Base-by-base conservation (phyloP, 2,113 vertebrate genomes). In the Eira barbara region DNA sequence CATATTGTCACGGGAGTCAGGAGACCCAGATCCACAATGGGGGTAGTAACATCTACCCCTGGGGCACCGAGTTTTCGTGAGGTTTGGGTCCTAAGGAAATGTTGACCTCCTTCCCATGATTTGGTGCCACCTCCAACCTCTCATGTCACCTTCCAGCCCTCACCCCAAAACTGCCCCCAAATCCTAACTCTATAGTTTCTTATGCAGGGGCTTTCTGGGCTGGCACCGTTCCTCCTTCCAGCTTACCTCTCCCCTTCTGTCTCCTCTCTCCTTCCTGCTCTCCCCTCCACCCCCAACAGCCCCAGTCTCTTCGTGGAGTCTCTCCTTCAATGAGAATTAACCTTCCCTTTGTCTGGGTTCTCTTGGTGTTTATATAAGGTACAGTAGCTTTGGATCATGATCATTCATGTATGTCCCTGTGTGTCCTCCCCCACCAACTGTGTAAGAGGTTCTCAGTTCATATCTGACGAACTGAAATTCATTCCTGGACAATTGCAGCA, bases 241-340 rank as follows among this genome's bases (percentile, higher is more conserved):
- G 12, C 34, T 83, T 4, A 20, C 42, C 14, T 86, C 39, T 57
- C 17, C 2, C 0, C 1, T 9, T 36, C 42, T 55, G 55, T n/a
- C 17, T 20, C n/a, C 13, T 13, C 20, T 29, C 57, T 31, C 3
- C 47, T 76, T 67, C 61, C 85, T 13, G 61, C 45, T 36, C 10
- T 27, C 42, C 1, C 8, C 6, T 55, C 27, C 1, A 0, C 0
- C 18, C 7, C 36, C 2, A 3, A 31, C 14, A 18, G n/a, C n/a
- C 39, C 73, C 74, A 71, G 4, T 78, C 45, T 18, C 83, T 39
- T 47, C 34, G 18, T 10, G 36, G 81, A 94, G 2, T 52, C 36
- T 45, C 69, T 55, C 42, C 71, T 86, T 95, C 31, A 6, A 14
- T 55, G 34, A 45, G n/a, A 36, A 31, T 63, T 47, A 52, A n/a